These are phyloP conservation scores for Sialis fuliginosa DNA, from an alignment of 2,888 invertebrate genomes.

Conservation along the genomic window DNA sequence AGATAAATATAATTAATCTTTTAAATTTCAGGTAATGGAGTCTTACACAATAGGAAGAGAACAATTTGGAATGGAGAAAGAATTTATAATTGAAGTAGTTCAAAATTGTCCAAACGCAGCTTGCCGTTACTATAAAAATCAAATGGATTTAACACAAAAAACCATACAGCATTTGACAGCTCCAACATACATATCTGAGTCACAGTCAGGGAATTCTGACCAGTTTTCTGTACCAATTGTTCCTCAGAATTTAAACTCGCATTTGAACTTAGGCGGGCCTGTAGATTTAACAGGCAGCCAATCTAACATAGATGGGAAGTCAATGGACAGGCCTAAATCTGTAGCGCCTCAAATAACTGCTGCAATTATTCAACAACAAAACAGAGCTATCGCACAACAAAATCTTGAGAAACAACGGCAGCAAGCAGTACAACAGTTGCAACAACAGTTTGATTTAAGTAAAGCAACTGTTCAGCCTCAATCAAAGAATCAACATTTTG, in stretches of 20 bases:
- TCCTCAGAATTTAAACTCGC: slow-evolving; percentile 18
- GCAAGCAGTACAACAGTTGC: slow-evolving; percentile 29
- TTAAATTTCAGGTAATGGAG: slow-evolving; percentile 44
- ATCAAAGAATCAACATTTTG: slow-evolving; percentile 23
- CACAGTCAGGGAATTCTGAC: slow-evolving; percentile 19
- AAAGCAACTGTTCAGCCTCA: slow-evolving; percentile 21
- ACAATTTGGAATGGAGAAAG: slow-evolving; percentile 78
- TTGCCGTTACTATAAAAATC: slow-evolving; percentile 74
- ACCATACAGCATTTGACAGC: slow-evolving; percentile 46
- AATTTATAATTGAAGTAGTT: slow-evolving; percentile 74
- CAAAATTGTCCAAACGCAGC: slow-evolving; percentile 79
- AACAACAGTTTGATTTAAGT: slow-evolving; percentile 18
- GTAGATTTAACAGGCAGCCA: slow-evolving; percentile 22
- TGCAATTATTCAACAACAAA: slow-evolving; percentile 46
- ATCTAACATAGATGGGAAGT: slow-evolving; percentile 15
- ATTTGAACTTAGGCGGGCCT: slow-evolving; percentile 18
- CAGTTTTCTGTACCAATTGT: slow-evolving; percentile 18
- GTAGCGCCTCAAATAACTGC: slow-evolving; percentile 34
- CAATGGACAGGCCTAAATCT: slow-evolving; percentile 18
- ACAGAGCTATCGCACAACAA: slow-evolving; percentile 36
- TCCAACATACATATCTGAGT: slow-evolving; percentile 22
- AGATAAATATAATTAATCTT: neutral
- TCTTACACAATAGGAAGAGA: slow-evolving; percentile 71
- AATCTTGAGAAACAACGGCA: slow-evolving; percentile 38
- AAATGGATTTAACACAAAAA: slow-evolving; percentile 54